Percentiles rank a stretch among this genome's conserved stretches.
phyloP scores from a whole-genome alignment of 2,888 invertebrate genomes.

The Xestia ashworthii region DNA sequence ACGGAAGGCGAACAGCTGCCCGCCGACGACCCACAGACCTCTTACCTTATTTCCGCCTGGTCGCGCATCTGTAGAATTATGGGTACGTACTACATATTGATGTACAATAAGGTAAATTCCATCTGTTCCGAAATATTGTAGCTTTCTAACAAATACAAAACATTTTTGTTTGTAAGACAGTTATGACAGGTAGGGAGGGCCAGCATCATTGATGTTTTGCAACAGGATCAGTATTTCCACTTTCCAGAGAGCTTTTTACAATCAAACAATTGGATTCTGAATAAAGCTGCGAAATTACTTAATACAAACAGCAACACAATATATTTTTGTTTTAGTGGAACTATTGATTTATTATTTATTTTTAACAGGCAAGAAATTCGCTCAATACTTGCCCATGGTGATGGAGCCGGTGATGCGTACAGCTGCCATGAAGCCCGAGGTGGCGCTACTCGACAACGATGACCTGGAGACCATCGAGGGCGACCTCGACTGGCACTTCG shows the following conservation, averaged over 20 bases:
- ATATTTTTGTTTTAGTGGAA: neutral
- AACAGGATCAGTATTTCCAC: neutral
- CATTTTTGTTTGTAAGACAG: too few relatives aligned
- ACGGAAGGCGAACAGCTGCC: conserved; percentile 95
- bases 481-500: conserved; percentile 98
- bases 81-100: conserved; percentile 73
- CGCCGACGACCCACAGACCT: conserved; percentile 99
- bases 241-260: neutral
- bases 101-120: neutral
- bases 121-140: neutral
- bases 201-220: neutral
- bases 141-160: neutral
- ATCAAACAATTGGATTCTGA: neutral
- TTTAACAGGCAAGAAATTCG: conserved; percentile 93
- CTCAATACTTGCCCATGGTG: conserved; percentile 97
- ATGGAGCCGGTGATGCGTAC: conserved; percentile 98
- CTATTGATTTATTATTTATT: neutral
- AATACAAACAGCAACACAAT: neutral
- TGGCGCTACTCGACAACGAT: conserved; percentile 96
- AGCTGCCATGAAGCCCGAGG: conserved; percentile 98
- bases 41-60: conserved; percentile 99
- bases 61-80: conserved; percentile 99
- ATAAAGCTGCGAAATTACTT: neutral
- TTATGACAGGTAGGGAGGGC: too few relatives aligned
- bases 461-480: conserved; percentile 95